Evolutionary conservation across 2,888 invertebrate species (phyloP), one percentile per base, ranked within the genome.

Genomic region (Eupithecia centaureata): DNA sequence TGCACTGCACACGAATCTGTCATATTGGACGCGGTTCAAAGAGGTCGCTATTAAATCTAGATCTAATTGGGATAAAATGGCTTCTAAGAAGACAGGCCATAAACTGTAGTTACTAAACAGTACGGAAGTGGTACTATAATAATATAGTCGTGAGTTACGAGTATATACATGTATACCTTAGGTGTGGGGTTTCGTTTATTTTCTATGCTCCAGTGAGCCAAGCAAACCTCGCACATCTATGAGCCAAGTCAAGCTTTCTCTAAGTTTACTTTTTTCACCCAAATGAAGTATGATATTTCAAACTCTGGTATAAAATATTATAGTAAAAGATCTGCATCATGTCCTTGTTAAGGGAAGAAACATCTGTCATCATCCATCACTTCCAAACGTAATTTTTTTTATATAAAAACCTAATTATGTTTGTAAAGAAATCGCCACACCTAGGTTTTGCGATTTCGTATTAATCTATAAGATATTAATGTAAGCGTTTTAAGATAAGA

Each of bases 1-100:
- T 79, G 72, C 73, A 78, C 73, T 79, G 72, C 73, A 78, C 73
- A 75, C 74, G 74, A 72, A 76, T 80, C 72, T 77, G 79, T 82
- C 79, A 77, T 73, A 77, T 86, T 85, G 85, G 85, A 85, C 77
- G 79, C 54, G 78, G 82, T 80, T 85, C 83, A 86, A 82, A 75
- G 69, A 73, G 57, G 77, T 79, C 79, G 76, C 76, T 60, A 59
- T 65, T 62, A 47, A 69, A 69, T 68, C 65, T 65, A 75, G 76
- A 77, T 81, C 58, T 59, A 73, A 60, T 65, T 61, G 70, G 77
- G 74, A 86, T 82, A 79, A 83, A 84, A 84, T 82, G 76, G 75
- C 76, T 87, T 86, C 85, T 74, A 58, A 77, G 86, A 87, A 65
- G n/a, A 35, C 5, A 42, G 54, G 25, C 13, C 30, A 32, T 63